These are phyloP conservation scores for Boulengeromyrus knoepffleri DNA, from an alignment of 2,113 vertebrate genomes.

Conservation along the genomic window DNA sequence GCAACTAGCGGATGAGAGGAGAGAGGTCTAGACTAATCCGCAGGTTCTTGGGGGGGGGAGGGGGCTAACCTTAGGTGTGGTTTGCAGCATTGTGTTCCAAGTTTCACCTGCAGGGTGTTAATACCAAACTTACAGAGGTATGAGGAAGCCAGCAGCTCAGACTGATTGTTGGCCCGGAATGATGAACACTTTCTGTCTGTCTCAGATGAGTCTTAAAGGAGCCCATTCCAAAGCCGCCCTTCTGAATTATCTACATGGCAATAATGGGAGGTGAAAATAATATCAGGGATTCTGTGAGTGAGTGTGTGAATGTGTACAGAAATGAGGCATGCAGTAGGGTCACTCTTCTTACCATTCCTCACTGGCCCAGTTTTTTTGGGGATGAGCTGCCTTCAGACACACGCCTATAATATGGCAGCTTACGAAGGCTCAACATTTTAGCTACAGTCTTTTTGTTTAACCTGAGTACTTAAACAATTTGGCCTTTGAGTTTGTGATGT, in stretches of 20 bases:
- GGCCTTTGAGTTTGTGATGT: not conserved
- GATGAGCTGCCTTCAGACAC: not conserved
- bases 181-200: not conserved
- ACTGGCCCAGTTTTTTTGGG: not conserved
- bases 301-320: not conserved
- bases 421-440: not conserved
- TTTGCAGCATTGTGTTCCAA: not conserved
- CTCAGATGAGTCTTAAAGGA: not conserved
- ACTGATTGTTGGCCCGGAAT: not conserved
- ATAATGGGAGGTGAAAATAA: not conserved
- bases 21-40: not conserved
- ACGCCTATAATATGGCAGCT: not conserved
- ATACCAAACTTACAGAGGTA: not conserved
- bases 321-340: not conserved
- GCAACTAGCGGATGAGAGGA: not conserved
- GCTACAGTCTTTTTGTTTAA: not conserved
- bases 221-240: not conserved
- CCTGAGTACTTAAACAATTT: not conserved
- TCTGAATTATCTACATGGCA: not conserved
- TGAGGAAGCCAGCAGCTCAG: not conserved
- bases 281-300: not conserved
- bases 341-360: not conserved
- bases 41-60: not conserved
- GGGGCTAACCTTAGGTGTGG: not conserved
- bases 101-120: not conserved